phyloP scores from a whole-genome alignment of 1,140 invertebrate species.

The Tachypleus tridentatus region DNA sequence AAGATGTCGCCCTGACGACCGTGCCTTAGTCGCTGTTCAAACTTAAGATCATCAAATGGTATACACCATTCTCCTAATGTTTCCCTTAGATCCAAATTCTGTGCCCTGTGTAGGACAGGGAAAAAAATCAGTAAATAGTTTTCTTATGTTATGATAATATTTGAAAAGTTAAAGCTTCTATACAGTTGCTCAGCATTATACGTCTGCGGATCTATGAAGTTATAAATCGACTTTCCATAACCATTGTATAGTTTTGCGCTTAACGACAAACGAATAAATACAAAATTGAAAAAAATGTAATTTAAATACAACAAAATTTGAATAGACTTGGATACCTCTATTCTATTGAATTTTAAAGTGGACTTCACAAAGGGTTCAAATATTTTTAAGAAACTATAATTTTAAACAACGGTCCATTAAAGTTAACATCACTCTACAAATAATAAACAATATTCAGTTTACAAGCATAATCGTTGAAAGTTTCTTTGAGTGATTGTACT shows the following conservation, averaged over 20 bases:
- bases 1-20: slow-evolving; percentile 33
- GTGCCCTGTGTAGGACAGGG: slow-evolving; percentile 3
- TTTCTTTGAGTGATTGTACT: no score
- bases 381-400: no score
- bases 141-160: background rate
- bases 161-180: background rate
- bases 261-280: background rate
- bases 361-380: no score
- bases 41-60: slow-evolving; percentile 31
- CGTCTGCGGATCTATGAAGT: background rate
- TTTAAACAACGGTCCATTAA: no score
- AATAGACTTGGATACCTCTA: no score
- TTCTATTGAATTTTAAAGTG: no score
- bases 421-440: no score
- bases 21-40: slow-evolving; percentile 29
- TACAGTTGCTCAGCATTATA: background rate
- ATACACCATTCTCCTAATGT: slow-evolving; percentile 33
- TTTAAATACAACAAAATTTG: no score
- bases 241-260: background rate
- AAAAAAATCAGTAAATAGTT: background rate
- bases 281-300: no score
- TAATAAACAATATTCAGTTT: no score
- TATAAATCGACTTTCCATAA: background rate
- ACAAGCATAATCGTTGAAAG: no score
- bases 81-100: slow-evolving; percentile 12